Evolutionary conservation across 2,888 invertebrate genomes (phyloP).

Genomic region (Dynastes maya): DNA sequence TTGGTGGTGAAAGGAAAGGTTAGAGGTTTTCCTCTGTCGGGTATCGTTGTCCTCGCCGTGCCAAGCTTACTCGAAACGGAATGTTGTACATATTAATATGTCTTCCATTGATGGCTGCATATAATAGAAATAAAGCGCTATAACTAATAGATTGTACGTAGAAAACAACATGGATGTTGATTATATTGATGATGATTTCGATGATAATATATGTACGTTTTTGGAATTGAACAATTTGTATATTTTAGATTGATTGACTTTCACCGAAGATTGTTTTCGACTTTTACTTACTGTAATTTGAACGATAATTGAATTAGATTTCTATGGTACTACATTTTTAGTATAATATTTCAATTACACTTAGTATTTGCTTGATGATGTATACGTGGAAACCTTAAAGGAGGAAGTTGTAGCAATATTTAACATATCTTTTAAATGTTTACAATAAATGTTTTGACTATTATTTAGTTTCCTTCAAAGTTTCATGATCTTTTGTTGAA

Average conservation of each 20-base stretch:
- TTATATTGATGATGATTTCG: neutral
- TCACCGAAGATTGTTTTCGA: neutral
- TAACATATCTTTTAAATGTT: too few relatives aligned
- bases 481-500: too few relatives aligned
- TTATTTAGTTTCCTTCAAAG: too few relatives aligned
- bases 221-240: too few relatives aligned
- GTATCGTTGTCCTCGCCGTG: slow-evolving; percentile 4
- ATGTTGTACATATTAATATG: slow-evolving; percentile 17
- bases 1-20: slow-evolving; percentile 46
- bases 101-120: neutral
- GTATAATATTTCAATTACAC: too few relatives aligned
- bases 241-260: neutral
- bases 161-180: neutral
- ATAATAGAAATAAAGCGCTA: neutral
- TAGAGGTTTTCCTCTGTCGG: slow-evolving; percentile 27
- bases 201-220: neutral
- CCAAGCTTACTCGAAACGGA: neutral
- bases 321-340: too few relatives aligned
- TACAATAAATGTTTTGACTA: too few relatives aligned
- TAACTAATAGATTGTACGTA: neutral
- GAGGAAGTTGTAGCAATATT: too few relatives aligned
- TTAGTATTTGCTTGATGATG: too few relatives aligned
- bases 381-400: too few relatives aligned
- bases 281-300: too few relatives aligned
- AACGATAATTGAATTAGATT: too few relatives aligned